phyloP scores from a whole-genome alignment of 2,888 invertebrate genomes.

The Eremobia ochroleuca region DNA sequence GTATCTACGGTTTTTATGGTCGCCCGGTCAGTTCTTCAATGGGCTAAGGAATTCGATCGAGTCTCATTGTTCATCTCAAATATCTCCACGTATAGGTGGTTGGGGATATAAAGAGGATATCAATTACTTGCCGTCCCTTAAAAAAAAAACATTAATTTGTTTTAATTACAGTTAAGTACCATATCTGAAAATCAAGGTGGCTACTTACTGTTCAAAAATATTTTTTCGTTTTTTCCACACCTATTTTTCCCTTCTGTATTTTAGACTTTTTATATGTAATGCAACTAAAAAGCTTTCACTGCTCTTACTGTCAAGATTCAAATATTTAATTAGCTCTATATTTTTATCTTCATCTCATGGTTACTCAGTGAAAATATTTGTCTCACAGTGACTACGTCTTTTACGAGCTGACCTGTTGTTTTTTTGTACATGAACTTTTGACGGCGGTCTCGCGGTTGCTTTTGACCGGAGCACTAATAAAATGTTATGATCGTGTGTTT shows the following conservation, averaged over 20 bases:
- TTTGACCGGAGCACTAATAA: conserved; percentile 90
- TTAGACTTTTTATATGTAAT: conserved; percentile 3
- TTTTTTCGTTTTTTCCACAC: conserved; percentile 16
- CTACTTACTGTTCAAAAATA: conserved; percentile 42
- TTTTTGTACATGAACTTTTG: conserved; percentile 89
- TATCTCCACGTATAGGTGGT: conserved; percentile 77
- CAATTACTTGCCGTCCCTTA: conserved; percentile 77
- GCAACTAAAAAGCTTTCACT: conserved; percentile 20
- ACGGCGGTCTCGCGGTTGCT: conserved; percentile 89
- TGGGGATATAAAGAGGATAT: conserved; percentile 77
- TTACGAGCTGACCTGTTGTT: conserved; percentile 89
- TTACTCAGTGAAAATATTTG: conserved; percentile 79
- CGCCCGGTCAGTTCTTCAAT: conserved; percentile 90
- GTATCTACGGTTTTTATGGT: conserved; percentile 90
- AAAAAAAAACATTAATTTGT: conserved; percentile 71
- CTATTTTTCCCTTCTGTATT: background rate
- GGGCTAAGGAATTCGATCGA: conserved; percentile 91
- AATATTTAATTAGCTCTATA: conserved; percentile 66
- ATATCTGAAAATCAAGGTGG: conserved; percentile 70
- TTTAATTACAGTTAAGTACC: conserved; percentile 73
- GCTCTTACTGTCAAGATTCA: conserved; percentile 53
- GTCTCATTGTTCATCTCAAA: conserved; percentile 86
- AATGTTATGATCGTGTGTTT: conserved; percentile 91
- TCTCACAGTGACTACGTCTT: conserved; percentile 86
- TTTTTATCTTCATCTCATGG: conserved; percentile 74